phyloP scores from a whole-genome alignment of 2,113 vertebrate species.

The Rhombomys opimus region DNA sequence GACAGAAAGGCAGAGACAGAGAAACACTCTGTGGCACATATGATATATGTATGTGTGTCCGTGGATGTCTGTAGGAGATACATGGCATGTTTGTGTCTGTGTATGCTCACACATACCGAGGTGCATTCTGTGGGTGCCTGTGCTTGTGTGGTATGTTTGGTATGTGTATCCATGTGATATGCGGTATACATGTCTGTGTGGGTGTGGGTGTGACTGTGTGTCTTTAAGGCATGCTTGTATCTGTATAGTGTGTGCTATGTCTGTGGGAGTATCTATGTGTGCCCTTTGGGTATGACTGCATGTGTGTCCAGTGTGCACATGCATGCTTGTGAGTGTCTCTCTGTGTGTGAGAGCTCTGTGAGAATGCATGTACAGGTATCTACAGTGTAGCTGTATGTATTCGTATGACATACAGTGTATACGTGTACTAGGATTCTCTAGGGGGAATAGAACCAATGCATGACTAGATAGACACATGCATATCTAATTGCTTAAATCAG shows the following conservation, averaged over 20 bases:
- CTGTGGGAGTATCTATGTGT: background rate
- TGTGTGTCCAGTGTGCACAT: background rate
- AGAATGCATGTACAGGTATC: background rate
- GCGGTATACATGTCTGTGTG: background rate
- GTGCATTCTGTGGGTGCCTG: background rate
- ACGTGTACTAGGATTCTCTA: background rate
- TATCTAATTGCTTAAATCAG: background rate
- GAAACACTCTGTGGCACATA: background rate
- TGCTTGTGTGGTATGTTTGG: background rate
- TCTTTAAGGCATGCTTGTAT: background rate
- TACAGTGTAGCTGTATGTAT: background rate
- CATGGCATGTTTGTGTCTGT: background rate
- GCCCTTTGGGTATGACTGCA: background rate
- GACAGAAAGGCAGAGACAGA: background rate
- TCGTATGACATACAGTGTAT: too few species aligned
- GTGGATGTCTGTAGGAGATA: background rate
- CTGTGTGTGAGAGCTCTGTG: background rate
- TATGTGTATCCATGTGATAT: background rate
- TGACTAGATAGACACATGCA: background rate
- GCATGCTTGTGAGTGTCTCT: background rate
- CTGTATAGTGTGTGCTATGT: background rate
- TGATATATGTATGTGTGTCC: background rate
- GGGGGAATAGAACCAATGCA: background rate
- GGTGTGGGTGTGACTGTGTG: background rate
- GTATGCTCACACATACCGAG: background rate